Base-by-base conservation (phyloP, 53 echinoderm and acorn worm species). In the Stichopus horrens region DNA sequence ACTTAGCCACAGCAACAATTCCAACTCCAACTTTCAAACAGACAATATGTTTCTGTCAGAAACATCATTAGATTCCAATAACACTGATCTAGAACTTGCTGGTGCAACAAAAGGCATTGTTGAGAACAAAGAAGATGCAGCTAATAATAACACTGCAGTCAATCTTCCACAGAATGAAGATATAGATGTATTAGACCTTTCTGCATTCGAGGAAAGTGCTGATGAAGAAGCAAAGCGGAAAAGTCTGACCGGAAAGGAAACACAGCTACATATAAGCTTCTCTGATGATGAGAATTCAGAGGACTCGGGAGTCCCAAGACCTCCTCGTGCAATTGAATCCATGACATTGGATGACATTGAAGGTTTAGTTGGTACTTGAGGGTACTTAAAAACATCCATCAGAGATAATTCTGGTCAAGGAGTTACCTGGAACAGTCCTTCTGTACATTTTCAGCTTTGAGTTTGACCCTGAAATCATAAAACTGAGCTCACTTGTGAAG, bases 231-330 rank as follows among this genome's bases (percentile, higher is more conserved):
- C 86, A 5, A 89, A 89, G 81, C 57, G 89, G 51, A 73, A 77
- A 4, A 90, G 90, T 78, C n/a, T 92, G 10, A 54, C 55, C 11
- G 90, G 89, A 19, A 83, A 89, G 14, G 94, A 96, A 57, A 94
- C 99, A 52, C 93, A 93, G 80, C 91, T 99, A 18, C 99, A 99
- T 76, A 99, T 99, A 51, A 99, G 99, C 80, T 99, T 99, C 86
- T 96, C 96, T 11, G 99, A 99, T 58, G 99, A 99, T 88, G 99
- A 99, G 52, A 99, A 99, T 84, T 99, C 99, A 0, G 99, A 99
- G 65, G 99, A 99, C 58, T 99, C 99, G 0, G 99, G 99, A 0
- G 93, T 99, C 2, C 99, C 99, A 0, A 88, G 94, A 21, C 99
- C 94, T 4, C 96, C 99, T 14, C 89, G 95, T 63, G 95, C 95